These are phyloP conservation scores for Zelostemma sp. DNA, from an alignment of 1,140 invertebrate genomes.

Conservation along the genomic window DNA sequence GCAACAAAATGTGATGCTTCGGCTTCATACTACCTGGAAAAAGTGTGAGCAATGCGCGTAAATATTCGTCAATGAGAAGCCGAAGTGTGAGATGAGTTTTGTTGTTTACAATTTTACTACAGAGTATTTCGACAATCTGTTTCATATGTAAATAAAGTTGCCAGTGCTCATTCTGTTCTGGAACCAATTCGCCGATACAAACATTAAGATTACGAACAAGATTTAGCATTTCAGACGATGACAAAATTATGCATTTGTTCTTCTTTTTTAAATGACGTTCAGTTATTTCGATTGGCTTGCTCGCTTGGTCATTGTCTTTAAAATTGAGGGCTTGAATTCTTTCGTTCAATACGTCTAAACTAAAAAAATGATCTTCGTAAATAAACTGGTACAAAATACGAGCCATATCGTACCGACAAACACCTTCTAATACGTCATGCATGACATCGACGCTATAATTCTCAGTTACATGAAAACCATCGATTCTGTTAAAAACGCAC, in stretches of 20 bases:
- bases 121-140: conserved; percentile 1
- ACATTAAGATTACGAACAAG: not conserved
- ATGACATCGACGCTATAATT: no score
- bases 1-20: not conserved
- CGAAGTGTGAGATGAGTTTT: not conserved
- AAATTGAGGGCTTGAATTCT: conserved; percentile 18
- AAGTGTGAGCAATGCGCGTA: no score
- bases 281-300: conserved; percentile 2
- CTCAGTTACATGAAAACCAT: no score
- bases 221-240: conserved; percentile 1
- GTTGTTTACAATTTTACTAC: not conserved
- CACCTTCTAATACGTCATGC: no score
- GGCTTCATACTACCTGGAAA: not conserved
- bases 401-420: conserved; percentile 53
- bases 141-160: conserved; percentile 7
- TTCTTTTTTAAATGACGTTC: conserved; percentile 2
- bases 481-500: no score
- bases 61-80: no score
- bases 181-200: conserved; percentile 3
- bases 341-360: conserved; percentile 43
- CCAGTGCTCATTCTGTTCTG: conserved; percentile 3
- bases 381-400: conserved; percentile 50
- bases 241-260: conserved; percentile 1
- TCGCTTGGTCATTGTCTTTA: conserved; percentile 1
- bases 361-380: conserved; percentile 22